Conservation (phyloP, 1,140 invertebrate species). For the Metopolophium dirhodum region DNA sequence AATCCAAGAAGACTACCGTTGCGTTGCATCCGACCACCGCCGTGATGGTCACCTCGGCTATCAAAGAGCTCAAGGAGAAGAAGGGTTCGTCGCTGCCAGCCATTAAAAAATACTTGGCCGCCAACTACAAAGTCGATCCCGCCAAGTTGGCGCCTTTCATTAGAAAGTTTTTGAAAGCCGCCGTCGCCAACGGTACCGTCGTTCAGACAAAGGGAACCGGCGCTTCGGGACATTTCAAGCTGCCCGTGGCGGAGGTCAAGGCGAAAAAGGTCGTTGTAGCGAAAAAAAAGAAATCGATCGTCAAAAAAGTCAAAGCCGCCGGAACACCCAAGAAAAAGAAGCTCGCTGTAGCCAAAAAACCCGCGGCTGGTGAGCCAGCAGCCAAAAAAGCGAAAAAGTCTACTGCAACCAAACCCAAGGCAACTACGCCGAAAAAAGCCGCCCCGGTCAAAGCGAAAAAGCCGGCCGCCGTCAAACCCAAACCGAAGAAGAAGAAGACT, state of each 20-base stretch:
- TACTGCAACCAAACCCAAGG: neutral
- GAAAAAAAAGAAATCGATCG: neutral
- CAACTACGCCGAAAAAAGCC: neutral
- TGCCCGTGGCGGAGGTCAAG: neutral
- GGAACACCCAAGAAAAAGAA: neutral
- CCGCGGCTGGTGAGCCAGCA: neutral
- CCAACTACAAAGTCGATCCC: conserved; percentile 64
- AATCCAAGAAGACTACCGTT: conserved; percentile 57
- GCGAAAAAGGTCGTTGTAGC: no score
- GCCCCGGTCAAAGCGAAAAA: neutral
- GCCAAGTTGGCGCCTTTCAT: neutral
- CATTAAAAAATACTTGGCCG: conserved; percentile 68
- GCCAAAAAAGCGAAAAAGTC: neutral
- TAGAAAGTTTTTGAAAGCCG: neutral
- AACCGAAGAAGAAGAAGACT: neutral
- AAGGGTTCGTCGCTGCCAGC: conserved; percentile 67
- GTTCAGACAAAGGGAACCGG: neutral
- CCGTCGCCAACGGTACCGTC: neutral
- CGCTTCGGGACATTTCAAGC: neutral
- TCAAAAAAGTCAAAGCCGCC: neutral
- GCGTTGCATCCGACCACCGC: conserved; percentile 62
- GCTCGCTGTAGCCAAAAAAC: neutral
- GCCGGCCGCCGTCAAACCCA: neutral
- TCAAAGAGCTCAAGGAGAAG: conserved; percentile 66
- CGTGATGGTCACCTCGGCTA: conserved; percentile 66